phyloP scores from a whole-genome alignment of 2,113 vertebrate species.

The Dasyornis broadbenti region DNA sequence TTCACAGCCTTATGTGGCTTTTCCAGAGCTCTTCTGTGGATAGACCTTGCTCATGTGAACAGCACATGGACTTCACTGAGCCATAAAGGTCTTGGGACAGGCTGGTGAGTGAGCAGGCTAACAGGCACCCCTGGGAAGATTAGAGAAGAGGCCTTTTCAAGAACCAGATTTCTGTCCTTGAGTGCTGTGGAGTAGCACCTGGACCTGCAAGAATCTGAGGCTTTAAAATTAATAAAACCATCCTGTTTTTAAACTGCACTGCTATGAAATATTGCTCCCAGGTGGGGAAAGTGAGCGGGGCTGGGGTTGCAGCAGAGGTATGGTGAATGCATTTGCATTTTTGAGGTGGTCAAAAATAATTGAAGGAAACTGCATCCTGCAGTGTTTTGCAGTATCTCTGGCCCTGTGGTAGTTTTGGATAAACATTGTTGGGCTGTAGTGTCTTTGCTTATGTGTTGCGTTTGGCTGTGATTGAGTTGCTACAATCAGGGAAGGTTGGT shows the following conservation, averaged over 20 bases:
- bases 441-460: neutral
- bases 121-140: neutral
- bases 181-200: neutral
- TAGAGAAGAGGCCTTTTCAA: neutral
- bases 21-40: neutral
- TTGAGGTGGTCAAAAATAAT: neutral
- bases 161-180: neutral
- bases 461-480: neutral
- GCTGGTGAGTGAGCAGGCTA: neutral
- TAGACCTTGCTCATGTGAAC: neutral
- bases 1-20: neutral
- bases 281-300: neutral
- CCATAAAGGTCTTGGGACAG: neutral
- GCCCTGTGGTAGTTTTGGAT: neutral
- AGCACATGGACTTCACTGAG: neutral
- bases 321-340: neutral
- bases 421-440: neutral
- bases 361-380: neutral
- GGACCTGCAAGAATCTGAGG: neutral
- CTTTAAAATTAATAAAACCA: constrained; percentile 31
- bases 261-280: constrained; percentile 23
- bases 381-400: neutral
- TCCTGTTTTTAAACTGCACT: neutral
- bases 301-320: neutral
- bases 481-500: neutral